phyloP scores from a whole-genome alignment of 1,140 invertebrate species.

The Apis dorsata region DNA sequence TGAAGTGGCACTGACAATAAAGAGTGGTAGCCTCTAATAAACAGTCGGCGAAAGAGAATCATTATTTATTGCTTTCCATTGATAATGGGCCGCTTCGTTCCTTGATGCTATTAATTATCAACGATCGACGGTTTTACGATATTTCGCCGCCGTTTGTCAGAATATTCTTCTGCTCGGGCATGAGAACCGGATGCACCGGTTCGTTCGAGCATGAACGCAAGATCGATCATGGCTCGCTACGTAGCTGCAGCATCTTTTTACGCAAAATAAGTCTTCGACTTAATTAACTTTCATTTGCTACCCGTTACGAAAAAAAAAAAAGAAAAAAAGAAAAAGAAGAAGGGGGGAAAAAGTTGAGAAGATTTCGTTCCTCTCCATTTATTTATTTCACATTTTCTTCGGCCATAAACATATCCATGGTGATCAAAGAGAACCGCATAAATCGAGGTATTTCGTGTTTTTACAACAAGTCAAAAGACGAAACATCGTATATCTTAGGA shows the following conservation, averaged over 20 bases:
- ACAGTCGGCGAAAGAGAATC: conserved; percentile 53
- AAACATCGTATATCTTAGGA: not conserved
- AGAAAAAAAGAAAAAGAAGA: not conserved
- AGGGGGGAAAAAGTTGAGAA: not conserved
- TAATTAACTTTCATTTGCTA: conserved; percentile 24
- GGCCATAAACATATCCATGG: conserved; percentile 3
- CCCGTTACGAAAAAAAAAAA: not conserved
- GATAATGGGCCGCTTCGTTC: conserved; percentile 51
- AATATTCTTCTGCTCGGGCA: conserved; percentile 49
- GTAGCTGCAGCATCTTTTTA: conserved; percentile 32
- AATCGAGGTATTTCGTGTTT: conserved; percentile 12
- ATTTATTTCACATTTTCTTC: conserved; percentile 8
- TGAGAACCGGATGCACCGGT: conserved; percentile 55
- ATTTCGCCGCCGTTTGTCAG: conserved; percentile 54
- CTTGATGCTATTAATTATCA: conserved; percentile 61
- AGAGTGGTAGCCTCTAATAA: conserved; percentile 56
- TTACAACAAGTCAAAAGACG: not conserved
- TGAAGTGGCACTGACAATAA: conserved; percentile 57
- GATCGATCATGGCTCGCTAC: conserved; percentile 50
- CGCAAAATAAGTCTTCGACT: conserved; percentile 7
- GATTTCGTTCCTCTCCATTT: not conserved
- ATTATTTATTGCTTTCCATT: conserved; percentile 63
- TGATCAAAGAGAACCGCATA: not conserved
- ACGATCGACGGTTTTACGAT: conserved; percentile 62
- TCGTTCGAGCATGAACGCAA: conserved; percentile 57